These are phyloP conservation scores for Aramus guarauna DNA, from an alignment of 2,113 vertebrate genomes.

Conservation along the genomic window DNA sequence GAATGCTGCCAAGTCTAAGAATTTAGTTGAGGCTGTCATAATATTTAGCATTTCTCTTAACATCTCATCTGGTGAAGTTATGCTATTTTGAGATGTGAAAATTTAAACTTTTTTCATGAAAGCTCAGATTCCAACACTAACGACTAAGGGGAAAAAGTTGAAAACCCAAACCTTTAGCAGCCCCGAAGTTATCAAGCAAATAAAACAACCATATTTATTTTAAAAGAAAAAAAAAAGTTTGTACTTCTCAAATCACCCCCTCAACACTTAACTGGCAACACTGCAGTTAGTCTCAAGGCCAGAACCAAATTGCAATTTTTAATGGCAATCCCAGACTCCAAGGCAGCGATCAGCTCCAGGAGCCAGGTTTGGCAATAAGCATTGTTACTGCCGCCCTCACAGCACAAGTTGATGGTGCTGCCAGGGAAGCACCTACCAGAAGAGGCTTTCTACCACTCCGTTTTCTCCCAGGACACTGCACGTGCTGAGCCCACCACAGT, in stretches of 20 bases:
- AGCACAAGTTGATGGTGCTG: not conserved
- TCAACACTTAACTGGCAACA: not conserved
- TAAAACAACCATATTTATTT: not conserved
- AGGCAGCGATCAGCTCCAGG: not conserved
- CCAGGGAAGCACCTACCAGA: not conserved
- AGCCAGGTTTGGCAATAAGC: not conserved
- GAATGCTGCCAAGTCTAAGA: not conserved
- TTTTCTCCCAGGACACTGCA: not conserved
- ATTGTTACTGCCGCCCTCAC: too few relatives aligned
- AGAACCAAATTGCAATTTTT: not conserved
- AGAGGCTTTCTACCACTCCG: not conserved
- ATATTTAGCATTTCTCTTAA: not conserved
- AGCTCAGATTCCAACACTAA: not conserved
- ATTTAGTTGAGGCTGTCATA: not conserved
- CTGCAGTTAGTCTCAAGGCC: fast-evolving
- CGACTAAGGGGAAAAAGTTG: fast-evolving
- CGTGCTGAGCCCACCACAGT: fast-evolving
- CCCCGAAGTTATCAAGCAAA: not conserved
- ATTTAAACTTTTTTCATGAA: not conserved
- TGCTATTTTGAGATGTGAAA: not conserved
- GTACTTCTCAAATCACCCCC: not conserved
- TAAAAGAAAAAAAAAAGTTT: not conserved
- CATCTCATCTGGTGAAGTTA: not conserved
- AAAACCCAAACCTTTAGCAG: not conserved
- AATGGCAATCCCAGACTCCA: not conserved